Evolutionary conservation across 2,888 invertebrate genomes (phyloP).

Genomic region (Agonopterix arenella): DNA sequence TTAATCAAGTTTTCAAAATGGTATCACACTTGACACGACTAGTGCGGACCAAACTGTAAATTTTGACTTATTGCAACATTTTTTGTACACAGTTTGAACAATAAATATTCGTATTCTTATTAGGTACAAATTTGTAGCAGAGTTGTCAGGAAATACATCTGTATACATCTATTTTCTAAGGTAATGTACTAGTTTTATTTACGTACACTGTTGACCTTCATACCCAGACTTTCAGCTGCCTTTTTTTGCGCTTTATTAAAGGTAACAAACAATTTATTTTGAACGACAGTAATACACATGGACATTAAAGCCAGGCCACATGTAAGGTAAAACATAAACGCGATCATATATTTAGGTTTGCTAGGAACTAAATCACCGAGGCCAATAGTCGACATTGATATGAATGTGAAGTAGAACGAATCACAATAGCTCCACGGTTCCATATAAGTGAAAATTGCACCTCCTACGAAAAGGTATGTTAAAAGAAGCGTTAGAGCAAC

Average conservation of each 20-base stretch:
- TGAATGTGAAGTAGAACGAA: constrained; percentile 97
- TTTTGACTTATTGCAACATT: too few species aligned
- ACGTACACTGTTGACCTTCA: too few species aligned
- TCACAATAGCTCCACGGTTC: constrained; percentile 95
- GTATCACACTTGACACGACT: too few species aligned
- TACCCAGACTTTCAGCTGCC: too few species aligned
- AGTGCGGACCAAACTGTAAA: too few species aligned
- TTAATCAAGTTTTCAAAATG: too few species aligned
- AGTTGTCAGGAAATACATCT: too few species aligned
- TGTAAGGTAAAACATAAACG: constrained; percentile 93
- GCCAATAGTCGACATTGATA: constrained; percentile 98
- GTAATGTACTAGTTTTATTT: too few species aligned
- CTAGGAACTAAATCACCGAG: constrained; percentile 94
- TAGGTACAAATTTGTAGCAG: too few species aligned
- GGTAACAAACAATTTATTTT: constrained; percentile 87
- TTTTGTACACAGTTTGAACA: too few species aligned
- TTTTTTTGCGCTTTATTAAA: constrained; percentile 81
- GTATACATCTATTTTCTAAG: too few species aligned
- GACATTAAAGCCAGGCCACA: constrained; percentile 97
- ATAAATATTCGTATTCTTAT: too few species aligned
- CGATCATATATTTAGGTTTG: constrained; percentile 93
- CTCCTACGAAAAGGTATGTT: constrained; percentile 91
- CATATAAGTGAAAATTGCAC: constrained; percentile 85
- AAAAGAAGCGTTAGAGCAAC: constrained; percentile 90
- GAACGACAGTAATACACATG: constrained; percentile 98